Base-by-base conservation (phyloP, 2,113 vertebrate species). In the Scalopus aquaticus region DNA sequence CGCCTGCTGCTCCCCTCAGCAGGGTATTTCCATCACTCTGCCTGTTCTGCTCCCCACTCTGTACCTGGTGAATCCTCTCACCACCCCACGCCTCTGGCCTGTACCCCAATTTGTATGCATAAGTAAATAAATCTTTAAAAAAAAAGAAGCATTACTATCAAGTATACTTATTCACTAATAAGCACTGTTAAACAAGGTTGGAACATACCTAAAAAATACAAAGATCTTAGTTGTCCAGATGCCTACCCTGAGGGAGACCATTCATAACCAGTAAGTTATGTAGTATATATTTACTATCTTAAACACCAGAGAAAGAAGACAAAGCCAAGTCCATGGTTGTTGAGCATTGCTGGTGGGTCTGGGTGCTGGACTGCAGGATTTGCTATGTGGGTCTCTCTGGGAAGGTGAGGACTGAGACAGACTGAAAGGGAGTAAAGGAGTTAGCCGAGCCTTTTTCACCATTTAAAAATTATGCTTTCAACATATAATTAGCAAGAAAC, bases 391-490 rank as follows among this genome's bases (percentile, higher is more conserved):
- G 49, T 6, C 39, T n/a, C 56, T 12, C 0, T 56, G 30, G 69
- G 85, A 96, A 94, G 32, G 44, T 44, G 26, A 90, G 42, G 80
- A 42, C 6, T 84, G 80, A 84, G 1, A 5, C 0, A 72, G 26
- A 82, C 17, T n/a, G 73, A 83, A 90, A 78, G 44, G 5, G 78
- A 2, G 32, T 54, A 90, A 78, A 37, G 6, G 26, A 72, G 19
- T 26, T 69, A 81, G 5, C 8, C 1, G 64, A 83, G 42, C 19
- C 56, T 62, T 64, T 44, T 32, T 16, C 11, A 39, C 0, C 7
- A 6, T 83, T 82, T 82, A 80, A 85, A 91, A 96, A 54, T 20
- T 37, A 30, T 60, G 22, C 19, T 91, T 82, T 91, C 15, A 85
- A 44, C 5, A 77, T 51, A 11, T 19, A 90, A 90, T 62, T 76